A percentile compares a stretch with the other conserved stretches of the same genome.
phyloP scores from a whole-genome alignment of 2,888 invertebrate species.

The Chrysina gloriosa region DNA sequence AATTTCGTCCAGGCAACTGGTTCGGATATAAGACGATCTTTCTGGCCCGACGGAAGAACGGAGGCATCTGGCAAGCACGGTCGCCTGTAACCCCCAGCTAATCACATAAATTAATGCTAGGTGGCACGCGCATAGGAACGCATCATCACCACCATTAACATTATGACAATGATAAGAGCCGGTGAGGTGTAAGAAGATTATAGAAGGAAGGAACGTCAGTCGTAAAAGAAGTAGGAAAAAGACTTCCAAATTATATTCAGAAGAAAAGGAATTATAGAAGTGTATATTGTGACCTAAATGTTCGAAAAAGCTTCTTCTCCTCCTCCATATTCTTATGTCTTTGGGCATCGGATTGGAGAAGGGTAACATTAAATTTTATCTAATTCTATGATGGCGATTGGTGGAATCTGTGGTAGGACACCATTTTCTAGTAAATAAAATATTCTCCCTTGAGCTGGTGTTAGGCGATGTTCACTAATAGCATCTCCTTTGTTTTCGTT shows the following conservation, averaged over 20 bases:
- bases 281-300: too few species aligned
- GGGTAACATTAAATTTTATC: too few species aligned
- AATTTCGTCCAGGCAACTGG: not conserved
- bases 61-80: constrained; percentile 49
- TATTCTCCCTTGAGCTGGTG: too few species aligned
- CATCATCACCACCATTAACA: constrained; percentile 19
- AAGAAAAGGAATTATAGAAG: not conserved
- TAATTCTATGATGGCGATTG: too few species aligned
- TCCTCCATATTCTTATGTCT: too few species aligned
- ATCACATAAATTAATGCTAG: constrained; percentile 49
- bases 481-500: too few species aligned
- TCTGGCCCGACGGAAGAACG: constrained; percentile 6
- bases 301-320: too few species aligned
- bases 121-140: constrained; percentile 46
- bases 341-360: too few species aligned
- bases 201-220: not conserved
- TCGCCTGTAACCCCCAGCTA: constrained; percentile 36
- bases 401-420: too few species aligned
- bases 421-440: too few species aligned
- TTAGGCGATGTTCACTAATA: too few species aligned
- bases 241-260: not conserved
- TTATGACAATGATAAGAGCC: constrained; percentile 7
- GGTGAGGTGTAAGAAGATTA: not conserved
- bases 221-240: constrained; percentile 1
- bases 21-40: not conserved